Conservation (phyloP, 92 coral and sea anemone genomes). For the Paramuricea clavata region DNA sequence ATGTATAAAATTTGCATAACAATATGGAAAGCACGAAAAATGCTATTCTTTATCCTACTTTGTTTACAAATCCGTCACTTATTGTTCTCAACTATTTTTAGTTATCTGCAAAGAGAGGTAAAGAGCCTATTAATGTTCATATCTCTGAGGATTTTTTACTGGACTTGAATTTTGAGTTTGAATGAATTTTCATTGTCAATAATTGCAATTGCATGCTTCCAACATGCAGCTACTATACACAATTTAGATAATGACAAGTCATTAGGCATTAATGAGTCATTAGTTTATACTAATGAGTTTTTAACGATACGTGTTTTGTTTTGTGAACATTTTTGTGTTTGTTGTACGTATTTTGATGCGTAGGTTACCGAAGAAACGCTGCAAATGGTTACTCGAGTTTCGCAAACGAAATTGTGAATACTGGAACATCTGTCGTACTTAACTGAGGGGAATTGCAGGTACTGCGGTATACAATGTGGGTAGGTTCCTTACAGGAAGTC, state of each 20-base stretch:
- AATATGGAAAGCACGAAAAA: no score
- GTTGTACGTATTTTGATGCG: neutral
- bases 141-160: no score
- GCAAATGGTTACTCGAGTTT: neutral
- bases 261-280: neutral
- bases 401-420: neutral
- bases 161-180: neutral
- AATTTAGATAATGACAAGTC: neutral
- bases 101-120: no score
- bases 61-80: no score
- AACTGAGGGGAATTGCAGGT: no score
- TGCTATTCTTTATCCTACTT: no score
- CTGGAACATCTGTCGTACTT: no score
- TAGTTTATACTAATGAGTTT: conserved; percentile 4
- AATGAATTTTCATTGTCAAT: neutral
- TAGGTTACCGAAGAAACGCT: neutral
- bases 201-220: neutral
- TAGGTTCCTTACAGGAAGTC: no score
- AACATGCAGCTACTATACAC: neutral
- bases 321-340: neutral
- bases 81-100: no score
- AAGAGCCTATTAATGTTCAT: no score
- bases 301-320: neutral
- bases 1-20: no score
- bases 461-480: no score